Percentiles rank a stretch among this genome's conserved stretches.
Evolutionary conservation across 2,797 vertebrate genomes (phyloP).

Genomic region (Orestias chungarensis): DNA sequence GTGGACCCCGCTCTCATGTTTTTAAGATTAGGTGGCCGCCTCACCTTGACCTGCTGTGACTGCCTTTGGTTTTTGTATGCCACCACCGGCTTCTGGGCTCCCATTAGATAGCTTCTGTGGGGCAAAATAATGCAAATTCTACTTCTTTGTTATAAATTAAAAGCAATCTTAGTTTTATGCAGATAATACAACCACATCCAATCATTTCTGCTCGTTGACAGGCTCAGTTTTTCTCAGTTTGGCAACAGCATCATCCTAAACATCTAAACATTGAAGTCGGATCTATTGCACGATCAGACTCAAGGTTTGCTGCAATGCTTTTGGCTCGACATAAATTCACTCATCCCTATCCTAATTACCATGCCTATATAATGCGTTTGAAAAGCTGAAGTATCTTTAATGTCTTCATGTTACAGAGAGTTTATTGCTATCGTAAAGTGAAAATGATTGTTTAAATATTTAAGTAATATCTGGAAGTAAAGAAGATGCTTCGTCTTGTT

Average conservation of each 20-base stretch:
- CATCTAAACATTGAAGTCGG: neutral
- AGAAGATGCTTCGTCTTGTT: neutral
- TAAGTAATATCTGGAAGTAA: neutral
- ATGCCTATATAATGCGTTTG: neutral
- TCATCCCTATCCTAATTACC: neutral
- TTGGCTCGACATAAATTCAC: neutral
- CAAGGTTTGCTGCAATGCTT: neutral
- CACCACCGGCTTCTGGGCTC: slow-evolving; percentile 13
- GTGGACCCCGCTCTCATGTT: slow-evolving; percentile 60
- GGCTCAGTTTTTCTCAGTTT: slow-evolving; percentile 13
- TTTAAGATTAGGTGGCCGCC: slow-evolving; percentile 67
- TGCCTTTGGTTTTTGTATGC: slow-evolving; percentile 31
- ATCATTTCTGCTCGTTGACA: slow-evolving; percentile 28
- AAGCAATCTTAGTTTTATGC: slow-evolving; percentile 19
- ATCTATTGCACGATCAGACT: neutral
- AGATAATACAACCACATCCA: slow-evolving; percentile 32
- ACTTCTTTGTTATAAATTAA: slow-evolving; percentile 9
- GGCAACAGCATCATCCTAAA: neutral
- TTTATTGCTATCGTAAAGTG: neutral
- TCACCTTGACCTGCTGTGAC: slow-evolving; percentile 71
- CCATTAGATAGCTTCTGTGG: slow-evolving; percentile 34
- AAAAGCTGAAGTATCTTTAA: neutral
- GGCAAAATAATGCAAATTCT: slow-evolving; percentile 42
- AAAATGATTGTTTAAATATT: neutral
- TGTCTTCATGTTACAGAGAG: neutral